Conservation (phyloP, 2,113 vertebrate genomes). For the Sinosuthora webbiana region DNA sequence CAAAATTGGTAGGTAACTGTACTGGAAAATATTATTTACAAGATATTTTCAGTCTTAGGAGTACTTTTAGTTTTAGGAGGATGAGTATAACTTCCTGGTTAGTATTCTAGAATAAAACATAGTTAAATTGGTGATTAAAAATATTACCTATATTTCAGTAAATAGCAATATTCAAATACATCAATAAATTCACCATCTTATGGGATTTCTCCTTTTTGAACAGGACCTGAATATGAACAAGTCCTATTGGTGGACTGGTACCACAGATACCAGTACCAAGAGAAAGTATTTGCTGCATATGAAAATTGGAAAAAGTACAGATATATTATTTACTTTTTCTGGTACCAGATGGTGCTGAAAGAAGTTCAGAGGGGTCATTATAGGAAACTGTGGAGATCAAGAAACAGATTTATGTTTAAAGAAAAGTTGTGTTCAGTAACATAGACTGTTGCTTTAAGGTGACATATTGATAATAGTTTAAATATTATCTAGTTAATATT, state of each 20-base stretch:
- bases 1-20: neutral
- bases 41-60: neutral
- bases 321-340: slow-evolving; percentile 28
- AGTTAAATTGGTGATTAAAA: neutral
- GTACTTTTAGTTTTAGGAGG: neutral
- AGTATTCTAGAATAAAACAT: neutral
- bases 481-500: neutral
- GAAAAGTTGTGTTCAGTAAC: neutral
- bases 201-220: neutral
- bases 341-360: slow-evolving; percentile 53
- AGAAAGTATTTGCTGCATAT: neutral
- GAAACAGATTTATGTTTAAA: slow-evolving; percentile 31
- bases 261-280: neutral
- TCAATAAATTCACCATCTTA: neutral
- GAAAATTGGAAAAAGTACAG: slow-evolving; percentile 34
- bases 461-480: neutral
- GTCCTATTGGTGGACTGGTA: neutral
- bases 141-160: neutral
- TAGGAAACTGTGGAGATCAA: slow-evolving; percentile 17
- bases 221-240: neutral
- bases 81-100: neutral
- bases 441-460: neutral
- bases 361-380: slow-evolving; percentile 39
- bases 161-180: neutral
- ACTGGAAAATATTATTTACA: neutral